These are phyloP conservation scores for Tribolium castaneum DNA, from an alignment of 1,140 invertebrate species.

Conservation along the genomic window DNA sequence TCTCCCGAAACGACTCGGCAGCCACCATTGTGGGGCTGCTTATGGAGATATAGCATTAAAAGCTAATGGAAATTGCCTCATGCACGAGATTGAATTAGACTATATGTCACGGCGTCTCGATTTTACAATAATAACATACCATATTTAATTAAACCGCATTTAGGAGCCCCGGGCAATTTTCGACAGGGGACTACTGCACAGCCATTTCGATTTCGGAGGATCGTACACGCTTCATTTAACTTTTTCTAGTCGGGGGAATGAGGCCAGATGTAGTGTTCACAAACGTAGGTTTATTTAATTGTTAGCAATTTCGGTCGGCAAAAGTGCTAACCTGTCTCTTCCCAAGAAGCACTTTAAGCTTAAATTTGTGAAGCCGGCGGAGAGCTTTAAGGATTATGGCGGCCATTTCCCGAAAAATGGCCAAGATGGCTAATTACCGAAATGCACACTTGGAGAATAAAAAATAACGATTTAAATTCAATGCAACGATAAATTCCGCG, in stretches of 20 bases:
- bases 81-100: slow-evolving; percentile 40
- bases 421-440: too few relatives aligned
- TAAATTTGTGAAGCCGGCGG: not conserved
- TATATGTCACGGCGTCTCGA: slow-evolving; percentile 33
- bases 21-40: not conserved
- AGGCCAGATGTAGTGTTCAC: not conserved
- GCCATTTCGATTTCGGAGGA: not conserved
- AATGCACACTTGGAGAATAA: too few relatives aligned
- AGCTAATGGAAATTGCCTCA: slow-evolving; percentile 42
- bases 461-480: too few relatives aligned
- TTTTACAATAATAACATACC: slow-evolving; percentile 27
- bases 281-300: not conserved
- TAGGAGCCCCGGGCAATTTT: not conserved
- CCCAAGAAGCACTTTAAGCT: not conserved
- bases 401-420: too few relatives aligned
- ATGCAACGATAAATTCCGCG: too few relatives aligned
- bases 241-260: not conserved
- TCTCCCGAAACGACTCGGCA: not conserved
- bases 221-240: not conserved
- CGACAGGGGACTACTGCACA: not conserved
- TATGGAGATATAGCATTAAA: slow-evolving; percentile 30
- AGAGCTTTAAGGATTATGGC: not conserved
- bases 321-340: not conserved
- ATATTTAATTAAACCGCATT: slow-evolving; percentile 20
- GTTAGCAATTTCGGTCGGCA: not conserved